phyloP scores from a whole-genome alignment of 2,888 invertebrate genomes.

The Trachelus tabidus region DNA sequence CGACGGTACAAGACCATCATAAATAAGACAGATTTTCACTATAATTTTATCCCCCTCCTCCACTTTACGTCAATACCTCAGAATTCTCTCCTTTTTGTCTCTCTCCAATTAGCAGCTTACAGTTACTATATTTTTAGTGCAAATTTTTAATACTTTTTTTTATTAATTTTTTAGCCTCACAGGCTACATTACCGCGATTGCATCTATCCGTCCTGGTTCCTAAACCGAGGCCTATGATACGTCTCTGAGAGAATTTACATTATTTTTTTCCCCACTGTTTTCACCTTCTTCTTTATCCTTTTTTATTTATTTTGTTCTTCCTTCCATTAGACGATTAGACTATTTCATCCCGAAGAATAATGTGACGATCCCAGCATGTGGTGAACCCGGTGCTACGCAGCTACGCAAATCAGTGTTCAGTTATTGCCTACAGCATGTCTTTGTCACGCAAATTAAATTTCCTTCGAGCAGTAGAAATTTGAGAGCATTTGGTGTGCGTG shows the following conservation, averaged over 20 bases:
- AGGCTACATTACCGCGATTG: no score
- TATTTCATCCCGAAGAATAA: no score
- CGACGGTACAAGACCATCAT: conserved; percentile 46
- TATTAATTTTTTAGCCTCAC: conserved; percentile 1
- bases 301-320: neutral
- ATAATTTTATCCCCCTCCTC: no score
- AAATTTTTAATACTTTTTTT: conserved; percentile 10
- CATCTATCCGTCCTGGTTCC: no score
- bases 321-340: no score
- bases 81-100: conserved; percentile 22
- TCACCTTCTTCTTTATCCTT: neutral
- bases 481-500: neutral
- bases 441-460: neutral
- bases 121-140: conserved; percentile 8
- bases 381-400: neutral
- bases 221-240: no score
- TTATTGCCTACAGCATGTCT: neutral
- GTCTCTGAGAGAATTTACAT: no score
- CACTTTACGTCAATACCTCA: conserved; percentile 5
- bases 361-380: neutral
- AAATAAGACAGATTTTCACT: conserved; percentile 1
- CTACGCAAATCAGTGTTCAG: neutral
- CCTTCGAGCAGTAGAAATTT: neutral
- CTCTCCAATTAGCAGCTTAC: conserved; percentile 25
- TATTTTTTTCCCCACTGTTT: no score